Percentiles rank a stretch among this genome's conserved stretches.
phyloP scores from a whole-genome alignment of 2,797 vertebrate species.

The Hipposideros larvatus region DNA sequence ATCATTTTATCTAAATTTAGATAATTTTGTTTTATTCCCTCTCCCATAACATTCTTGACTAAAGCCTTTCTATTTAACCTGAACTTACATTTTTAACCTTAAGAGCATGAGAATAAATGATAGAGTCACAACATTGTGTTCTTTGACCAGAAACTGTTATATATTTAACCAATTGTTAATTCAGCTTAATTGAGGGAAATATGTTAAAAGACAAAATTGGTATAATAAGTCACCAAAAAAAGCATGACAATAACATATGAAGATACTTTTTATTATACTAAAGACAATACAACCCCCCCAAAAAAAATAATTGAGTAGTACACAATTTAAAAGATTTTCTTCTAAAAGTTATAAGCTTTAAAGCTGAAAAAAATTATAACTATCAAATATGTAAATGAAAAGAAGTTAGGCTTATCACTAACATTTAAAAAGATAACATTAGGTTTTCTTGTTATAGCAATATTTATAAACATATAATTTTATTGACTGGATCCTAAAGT shows the following conservation, averaged over 20 bases:
- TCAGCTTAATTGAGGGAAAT: conserved; percentile 43
- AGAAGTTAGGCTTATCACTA: conserved; percentile 14
- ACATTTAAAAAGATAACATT: conserved; percentile 11
- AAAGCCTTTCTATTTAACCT: conserved; percentile 35
- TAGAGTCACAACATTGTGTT: background rate
- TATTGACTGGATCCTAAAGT: background rate
- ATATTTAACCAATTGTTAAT: conserved; percentile 56
- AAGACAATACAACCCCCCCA: conserved; percentile 42
- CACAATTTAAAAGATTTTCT: conserved; percentile 48
- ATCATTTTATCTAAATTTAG: conserved; percentile 10
- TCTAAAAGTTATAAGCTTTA: conserved; percentile 39
- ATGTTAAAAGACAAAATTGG: conserved; percentile 19
- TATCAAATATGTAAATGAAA: conserved; percentile 24
- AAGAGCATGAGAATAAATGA: conserved; percentile 46
- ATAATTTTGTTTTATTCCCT: conserved; percentile 34
- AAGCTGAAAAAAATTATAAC: background rate
- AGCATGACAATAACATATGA: conserved; percentile 30
- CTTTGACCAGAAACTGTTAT: conserved; percentile 29
- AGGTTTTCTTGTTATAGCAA: conserved; percentile 28
- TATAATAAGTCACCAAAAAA: background rate
- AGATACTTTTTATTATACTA: conserved; percentile 70
- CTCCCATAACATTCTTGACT: background rate
- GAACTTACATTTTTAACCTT: conserved; percentile 51
- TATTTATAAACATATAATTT: conserved; percentile 60
- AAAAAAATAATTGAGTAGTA: conserved; percentile 16